phyloP scores from a whole-genome alignment of 2,888 invertebrate genomes.

The Fissipunctia ypsillon region DNA sequence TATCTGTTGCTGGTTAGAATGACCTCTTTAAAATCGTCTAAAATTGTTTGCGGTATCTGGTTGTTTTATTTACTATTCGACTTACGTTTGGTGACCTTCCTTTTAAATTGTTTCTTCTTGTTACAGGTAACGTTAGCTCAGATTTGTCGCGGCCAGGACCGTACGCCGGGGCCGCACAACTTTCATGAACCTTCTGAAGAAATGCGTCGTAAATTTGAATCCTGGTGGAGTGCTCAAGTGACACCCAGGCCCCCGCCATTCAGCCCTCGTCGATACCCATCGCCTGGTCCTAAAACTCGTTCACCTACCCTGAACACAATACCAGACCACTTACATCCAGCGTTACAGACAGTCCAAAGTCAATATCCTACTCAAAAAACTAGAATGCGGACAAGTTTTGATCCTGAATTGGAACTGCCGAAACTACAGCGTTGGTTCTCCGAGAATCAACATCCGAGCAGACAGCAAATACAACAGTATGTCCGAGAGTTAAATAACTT shows the following conservation, averaged over 20 bases:
- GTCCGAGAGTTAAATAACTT: conserved; percentile 97
- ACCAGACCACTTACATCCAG: conserved; percentile 92
- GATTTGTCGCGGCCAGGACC: conserved; percentile 94
- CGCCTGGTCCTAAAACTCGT: conserved; percentile 89
- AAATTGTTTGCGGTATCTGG: conserved; percentile 85
- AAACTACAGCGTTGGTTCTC: conserved; percentile 99
- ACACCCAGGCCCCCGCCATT: conserved; percentile 91
- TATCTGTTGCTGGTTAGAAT: conserved; percentile 89
- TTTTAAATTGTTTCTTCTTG: conserved; percentile 75
- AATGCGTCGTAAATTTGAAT: conserved; percentile 96
- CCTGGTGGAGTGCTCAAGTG: conserved; percentile 96
- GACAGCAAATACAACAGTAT: conserved; percentile 99
- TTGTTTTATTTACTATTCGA: conserved; percentile 75
- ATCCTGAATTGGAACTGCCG: conserved; percentile 98
- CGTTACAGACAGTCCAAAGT: conserved; percentile 94
- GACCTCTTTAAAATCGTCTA: conserved; percentile 89
- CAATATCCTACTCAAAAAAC: conserved; percentile 96
- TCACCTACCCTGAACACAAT: conserved; percentile 85
- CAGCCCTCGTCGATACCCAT: conserved; percentile 87
- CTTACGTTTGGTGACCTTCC: conserved; percentile 70
- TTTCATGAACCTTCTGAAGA: conserved; percentile 95
- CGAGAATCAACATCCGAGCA: conserved; percentile 98
- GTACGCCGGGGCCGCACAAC: conserved; percentile 91
- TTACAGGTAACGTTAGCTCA: conserved; percentile 95
- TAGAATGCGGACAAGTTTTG: conserved; percentile 98